Evolutionary conservation across 1,140 invertebrate genomes (phyloP).

Genomic region (Zaprionus capensis): DNA sequence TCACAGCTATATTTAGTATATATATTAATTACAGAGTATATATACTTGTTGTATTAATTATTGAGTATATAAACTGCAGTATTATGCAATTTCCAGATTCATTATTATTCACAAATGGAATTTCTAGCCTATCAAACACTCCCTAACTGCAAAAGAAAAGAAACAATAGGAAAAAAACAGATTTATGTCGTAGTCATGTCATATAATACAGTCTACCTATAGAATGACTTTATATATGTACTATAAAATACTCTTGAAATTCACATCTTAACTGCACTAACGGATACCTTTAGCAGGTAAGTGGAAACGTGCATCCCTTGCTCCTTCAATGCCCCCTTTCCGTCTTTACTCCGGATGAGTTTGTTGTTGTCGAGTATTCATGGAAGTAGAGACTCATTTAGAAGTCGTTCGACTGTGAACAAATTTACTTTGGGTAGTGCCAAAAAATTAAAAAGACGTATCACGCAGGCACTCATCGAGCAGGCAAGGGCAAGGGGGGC

Average conservation of each 20-base stretch:
- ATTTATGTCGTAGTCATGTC: too few species aligned
- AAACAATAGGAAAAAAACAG: too few species aligned
- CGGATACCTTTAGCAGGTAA: background rate
- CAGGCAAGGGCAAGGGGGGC: background rate
- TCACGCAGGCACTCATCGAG: background rate
- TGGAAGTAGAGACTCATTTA: background rate
- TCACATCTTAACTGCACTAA: background rate
- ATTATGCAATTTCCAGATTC: too few species aligned
- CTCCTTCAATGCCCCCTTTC: background rate
- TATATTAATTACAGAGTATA: too few species aligned
- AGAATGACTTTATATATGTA: background rate
- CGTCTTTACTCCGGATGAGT: background rate
- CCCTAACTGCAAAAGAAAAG: too few species aligned
- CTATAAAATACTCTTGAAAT: background rate
- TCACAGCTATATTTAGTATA: background rate
- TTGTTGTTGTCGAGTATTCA: background rate
- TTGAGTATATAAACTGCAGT: too few species aligned
- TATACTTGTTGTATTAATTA: too few species aligned
- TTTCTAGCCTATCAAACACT: too few species aligned
- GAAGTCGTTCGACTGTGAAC: constrained; percentile 9
- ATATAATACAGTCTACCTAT: too few species aligned
- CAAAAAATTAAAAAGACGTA: constrained; percentile 19
- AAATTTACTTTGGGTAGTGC: constrained; percentile 15
- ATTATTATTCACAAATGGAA: too few species aligned
- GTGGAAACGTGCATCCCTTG: background rate